A percentile compares a stretch with the other conserved stretches of the same genome.
Evolutionary conservation across 2,797 vertebrate genomes (phyloP).

Genomic region (Selene dorsalis): DNA sequence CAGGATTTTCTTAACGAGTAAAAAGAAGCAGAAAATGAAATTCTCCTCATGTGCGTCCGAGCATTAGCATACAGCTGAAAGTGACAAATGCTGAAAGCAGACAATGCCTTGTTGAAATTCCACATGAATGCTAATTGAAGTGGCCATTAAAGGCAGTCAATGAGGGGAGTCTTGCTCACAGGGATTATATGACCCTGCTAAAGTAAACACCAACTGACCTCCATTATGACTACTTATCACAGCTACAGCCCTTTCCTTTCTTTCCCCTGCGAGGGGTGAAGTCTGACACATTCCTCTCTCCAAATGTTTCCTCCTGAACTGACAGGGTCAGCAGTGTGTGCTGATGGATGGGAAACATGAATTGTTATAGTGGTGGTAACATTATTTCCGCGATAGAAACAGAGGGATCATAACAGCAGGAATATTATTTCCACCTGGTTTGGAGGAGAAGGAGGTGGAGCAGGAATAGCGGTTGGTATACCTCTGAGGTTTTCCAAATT

Average conservation of each 20-base stretch:
- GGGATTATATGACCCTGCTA: constrained; percentile 78
- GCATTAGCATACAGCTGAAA: constrained; percentile 81
- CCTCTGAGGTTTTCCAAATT: constrained; percentile 73
- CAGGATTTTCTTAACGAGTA: constrained; percentile 28
- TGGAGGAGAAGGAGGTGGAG: constrained; percentile 42
- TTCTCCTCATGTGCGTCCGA: constrained; percentile 30
- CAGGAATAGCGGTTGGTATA: constrained; percentile 52
- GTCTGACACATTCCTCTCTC: constrained; percentile 77
- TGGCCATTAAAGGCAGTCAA: constrained; percentile 75
- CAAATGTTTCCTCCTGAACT: constrained; percentile 67
- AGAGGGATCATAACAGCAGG: constrained; percentile 41
- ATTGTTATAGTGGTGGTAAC: constrained; percentile 45
- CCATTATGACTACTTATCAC: constrained; percentile 81
- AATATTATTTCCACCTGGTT: constrained; percentile 77
- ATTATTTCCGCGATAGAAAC: constrained; percentile 55
- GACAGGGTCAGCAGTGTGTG: constrained; percentile 56
- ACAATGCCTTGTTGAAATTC: constrained; percentile 67
- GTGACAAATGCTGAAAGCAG: constrained; percentile 45
- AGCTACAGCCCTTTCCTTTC: constrained; percentile 74
- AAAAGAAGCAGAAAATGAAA: constrained; percentile 11
- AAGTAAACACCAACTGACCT: constrained; percentile 81
- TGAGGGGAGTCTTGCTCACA: constrained; percentile 68
- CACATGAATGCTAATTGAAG: constrained; percentile 80
- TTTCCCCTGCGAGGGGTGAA: constrained; percentile 71
- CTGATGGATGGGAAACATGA: constrained; percentile 63